These are phyloP conservation scores for Aeoliscus strigatus DNA, from an alignment of 2,797 vertebrate species.

Conservation along the genomic window DNA sequence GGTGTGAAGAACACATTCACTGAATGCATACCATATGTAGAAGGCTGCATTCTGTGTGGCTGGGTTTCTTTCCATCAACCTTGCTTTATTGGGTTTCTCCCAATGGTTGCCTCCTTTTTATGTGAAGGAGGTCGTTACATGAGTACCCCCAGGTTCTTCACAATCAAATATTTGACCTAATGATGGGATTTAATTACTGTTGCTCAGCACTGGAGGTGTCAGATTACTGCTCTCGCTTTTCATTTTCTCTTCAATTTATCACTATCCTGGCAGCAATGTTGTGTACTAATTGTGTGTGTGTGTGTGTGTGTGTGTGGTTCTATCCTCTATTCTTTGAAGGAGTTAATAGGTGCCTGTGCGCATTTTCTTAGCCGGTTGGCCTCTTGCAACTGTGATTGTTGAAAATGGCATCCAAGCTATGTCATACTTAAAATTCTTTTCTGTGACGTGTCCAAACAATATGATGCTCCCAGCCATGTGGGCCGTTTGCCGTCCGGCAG, in stretches of 20 bases:
- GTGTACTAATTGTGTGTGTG: slow-evolving; percentile 17
- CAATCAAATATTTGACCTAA: slow-evolving; percentile 76
- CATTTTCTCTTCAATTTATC: slow-evolving; percentile 71
- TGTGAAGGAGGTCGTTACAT: slow-evolving; percentile 52
- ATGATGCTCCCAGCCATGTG: slow-evolving; percentile 11
- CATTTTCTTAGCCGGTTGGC: slow-evolving; percentile 46
- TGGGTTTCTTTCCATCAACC: slow-evolving; percentile 3
- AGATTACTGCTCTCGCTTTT: slow-evolving; percentile 60
- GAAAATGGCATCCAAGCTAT: slow-evolving; percentile 48
- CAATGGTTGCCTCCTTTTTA: background rate
- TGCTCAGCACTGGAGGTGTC: slow-evolving; percentile 58
- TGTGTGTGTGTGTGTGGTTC: slow-evolving; percentile 11
- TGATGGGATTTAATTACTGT: slow-evolving; percentile 76
- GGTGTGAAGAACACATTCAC: slow-evolving; percentile 35
- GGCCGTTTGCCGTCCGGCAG: too few species aligned
- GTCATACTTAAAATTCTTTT: slow-evolving; percentile 33
- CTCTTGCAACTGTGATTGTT: slow-evolving; percentile 42
- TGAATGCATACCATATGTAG: slow-evolving; percentile 29
- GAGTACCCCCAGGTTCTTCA: slow-evolving; percentile 47
- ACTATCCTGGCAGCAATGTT: slow-evolving; percentile 58
- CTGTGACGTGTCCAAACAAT: slow-evolving; percentile 17
- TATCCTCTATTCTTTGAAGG: slow-evolving; percentile 47
- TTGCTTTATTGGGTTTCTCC: background rate
- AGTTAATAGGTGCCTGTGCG: slow-evolving; percentile 49
- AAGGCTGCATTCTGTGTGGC: slow-evolving; percentile 8